Conservation (phyloP, 2,797 vertebrate genomes). For the Gallinago nigripennis region DNA sequence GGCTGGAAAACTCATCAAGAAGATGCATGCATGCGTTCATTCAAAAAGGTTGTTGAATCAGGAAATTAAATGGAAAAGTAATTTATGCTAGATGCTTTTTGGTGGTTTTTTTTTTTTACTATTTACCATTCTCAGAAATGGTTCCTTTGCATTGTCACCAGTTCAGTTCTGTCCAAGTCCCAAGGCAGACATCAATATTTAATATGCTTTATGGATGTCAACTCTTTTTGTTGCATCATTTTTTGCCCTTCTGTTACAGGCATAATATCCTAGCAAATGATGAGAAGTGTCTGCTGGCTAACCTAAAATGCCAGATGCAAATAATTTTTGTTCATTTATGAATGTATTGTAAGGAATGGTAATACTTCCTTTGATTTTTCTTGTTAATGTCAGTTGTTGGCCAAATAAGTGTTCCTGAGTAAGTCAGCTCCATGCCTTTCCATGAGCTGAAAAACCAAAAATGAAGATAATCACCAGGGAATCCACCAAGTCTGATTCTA, state of each 20-base stretch:
- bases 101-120: neutral
- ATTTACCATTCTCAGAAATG: neutral
- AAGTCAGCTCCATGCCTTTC: neutral
- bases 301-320: neutral
- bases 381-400: neutral
- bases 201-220: neutral
- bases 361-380: neutral
- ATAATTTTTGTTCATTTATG: neutral
- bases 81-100: conserved; percentile 62
- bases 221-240: neutral
- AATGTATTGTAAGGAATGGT: neutral
- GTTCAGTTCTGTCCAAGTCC: neutral
- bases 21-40: conserved; percentile 64
- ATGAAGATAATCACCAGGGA: neutral
- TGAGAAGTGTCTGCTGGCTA: neutral
- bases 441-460: neutral
- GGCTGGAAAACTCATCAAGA: conserved; percentile 76
- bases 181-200: neutral
- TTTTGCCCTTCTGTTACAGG: neutral
- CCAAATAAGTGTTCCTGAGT: neutral
- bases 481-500: neutral
- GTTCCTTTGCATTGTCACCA: conserved; percentile 38
- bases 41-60: conserved; percentile 61
- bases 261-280: neutral
- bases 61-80: conserved; percentile 75